phyloP scores from a whole-genome alignment of 1,140 invertebrate species.

The Drosophila sucinea region DNA sequence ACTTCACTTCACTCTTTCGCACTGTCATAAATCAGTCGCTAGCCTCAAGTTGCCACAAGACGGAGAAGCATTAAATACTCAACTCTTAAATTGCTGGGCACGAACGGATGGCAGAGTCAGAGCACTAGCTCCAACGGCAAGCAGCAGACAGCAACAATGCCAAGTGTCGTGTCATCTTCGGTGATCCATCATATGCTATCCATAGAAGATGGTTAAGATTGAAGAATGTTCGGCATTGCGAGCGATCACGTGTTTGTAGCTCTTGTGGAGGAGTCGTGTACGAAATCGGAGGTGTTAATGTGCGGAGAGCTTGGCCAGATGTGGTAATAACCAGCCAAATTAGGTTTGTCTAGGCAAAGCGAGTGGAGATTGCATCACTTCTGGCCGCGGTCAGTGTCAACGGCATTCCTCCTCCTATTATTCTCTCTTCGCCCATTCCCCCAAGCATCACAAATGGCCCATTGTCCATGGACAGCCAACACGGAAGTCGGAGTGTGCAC shows the following conservation, averaged over 20 bases:
- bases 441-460: constrained; percentile 50
- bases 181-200: constrained; percentile 67
- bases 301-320: constrained; percentile 40
- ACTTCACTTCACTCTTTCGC: constrained; percentile 52
- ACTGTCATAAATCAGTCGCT: constrained; percentile 73
- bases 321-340: constrained; percentile 68
- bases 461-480: constrained; percentile 65
- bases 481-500: constrained; percentile 66
- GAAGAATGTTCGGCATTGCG: constrained; percentile 68
- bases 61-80: constrained; percentile 66
- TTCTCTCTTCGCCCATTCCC: constrained; percentile 21
- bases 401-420: constrained; percentile 2
- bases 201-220: constrained; percentile 35
- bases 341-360: constrained; percentile 32
- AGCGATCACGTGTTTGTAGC: constrained; percentile 23
- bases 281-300: constrained; percentile 46
- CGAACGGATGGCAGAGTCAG: constrained; percentile 47
- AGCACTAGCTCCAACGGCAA: constrained; percentile 29
- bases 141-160: not conserved
- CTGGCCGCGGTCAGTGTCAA: not conserved
- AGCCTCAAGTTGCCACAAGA: constrained; percentile 54
- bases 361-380: constrained; percentile 48
- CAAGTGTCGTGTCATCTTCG: constrained; percentile 76
- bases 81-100: constrained; percentile 68
- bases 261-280: constrained; percentile 40